Evolutionary conservation across 2,888 invertebrate species (phyloP).

Genomic region (Neocrepidodera transversa): DNA sequence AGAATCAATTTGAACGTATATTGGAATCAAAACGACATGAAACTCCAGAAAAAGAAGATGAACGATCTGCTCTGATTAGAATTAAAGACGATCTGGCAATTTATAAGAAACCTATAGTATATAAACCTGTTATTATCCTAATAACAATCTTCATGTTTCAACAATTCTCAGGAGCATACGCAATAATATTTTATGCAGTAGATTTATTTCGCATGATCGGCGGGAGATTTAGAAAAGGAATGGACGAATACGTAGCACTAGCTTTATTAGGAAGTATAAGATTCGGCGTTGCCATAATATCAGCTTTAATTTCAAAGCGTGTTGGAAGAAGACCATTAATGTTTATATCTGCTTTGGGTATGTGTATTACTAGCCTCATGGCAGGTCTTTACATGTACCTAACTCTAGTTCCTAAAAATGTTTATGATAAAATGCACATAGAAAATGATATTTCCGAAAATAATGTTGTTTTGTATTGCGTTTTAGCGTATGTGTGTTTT

Average conservation of each 20-base stretch:
- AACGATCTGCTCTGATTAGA: constrained; percentile 38
- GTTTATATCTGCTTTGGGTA: constrained; percentile 63
- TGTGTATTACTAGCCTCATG: constrained; percentile 62
- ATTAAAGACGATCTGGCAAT: constrained; percentile 43
- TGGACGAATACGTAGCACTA: constrained; percentile 62
- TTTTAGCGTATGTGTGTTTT: constrained; percentile 63
- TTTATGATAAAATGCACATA: constrained; percentile 46
- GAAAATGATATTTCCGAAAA: constrained; percentile 49
- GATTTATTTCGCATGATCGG: constrained; percentile 63
- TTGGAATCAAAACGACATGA: constrained; percentile 38
- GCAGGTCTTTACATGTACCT: constrained; percentile 53
- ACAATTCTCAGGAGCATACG: constrained; percentile 66
- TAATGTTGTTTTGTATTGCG: constrained; percentile 60
- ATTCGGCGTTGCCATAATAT: constrained; percentile 63
- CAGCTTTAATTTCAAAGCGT: constrained; percentile 61
- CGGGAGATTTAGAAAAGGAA: constrained; percentile 58
- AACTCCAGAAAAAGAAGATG: constrained; percentile 18
- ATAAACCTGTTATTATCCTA: constrained; percentile 63
- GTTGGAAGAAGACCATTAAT: constrained; percentile 63
- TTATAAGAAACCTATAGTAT: constrained; percentile 58
- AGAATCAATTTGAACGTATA: constrained; percentile 44
- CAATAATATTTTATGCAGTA: constrained; percentile 67
- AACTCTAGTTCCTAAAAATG: constrained; percentile 43
- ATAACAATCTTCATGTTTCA: constrained; percentile 63
- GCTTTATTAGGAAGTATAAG: constrained; percentile 63